Conservation (phyloP, 2,113 vertebrate species). For the Halichoeres trimaculatus region DNA sequence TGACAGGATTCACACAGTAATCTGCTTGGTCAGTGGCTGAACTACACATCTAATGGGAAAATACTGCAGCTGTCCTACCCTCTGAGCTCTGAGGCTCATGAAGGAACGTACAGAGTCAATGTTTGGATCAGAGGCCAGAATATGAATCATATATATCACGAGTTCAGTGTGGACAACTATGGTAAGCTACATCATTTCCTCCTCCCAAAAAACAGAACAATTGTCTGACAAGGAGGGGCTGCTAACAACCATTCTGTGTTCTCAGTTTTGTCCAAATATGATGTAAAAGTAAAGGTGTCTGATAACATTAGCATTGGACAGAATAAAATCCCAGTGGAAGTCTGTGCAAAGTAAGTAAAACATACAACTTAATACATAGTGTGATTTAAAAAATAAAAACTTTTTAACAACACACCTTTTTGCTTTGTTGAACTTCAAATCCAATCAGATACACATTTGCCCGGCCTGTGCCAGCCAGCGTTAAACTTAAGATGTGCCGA, state of each 20-base stretch:
- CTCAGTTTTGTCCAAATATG: slow-evolving; percentile 77
- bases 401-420: neutral
- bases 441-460: slow-evolving; percentile 74
- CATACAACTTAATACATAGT: neutral
- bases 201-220: neutral
- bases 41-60: slow-evolving; percentile 43
- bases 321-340: slow-evolving; percentile 38
- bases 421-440: neutral
- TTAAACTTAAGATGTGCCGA: slow-evolving; percentile 45
- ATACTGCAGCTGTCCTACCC: slow-evolving; percentile 74
- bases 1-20: slow-evolving; percentile 61
- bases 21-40: slow-evolving; percentile 78
- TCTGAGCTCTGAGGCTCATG: slow-evolving; percentile 72
- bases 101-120: slow-evolving; percentile 59
- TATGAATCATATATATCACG: slow-evolving; percentile 26
- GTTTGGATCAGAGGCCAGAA: slow-evolving; percentile 4
- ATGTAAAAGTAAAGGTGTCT: slow-evolving; percentile 34
- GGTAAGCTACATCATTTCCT: slow-evolving; percentile 51
- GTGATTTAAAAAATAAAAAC: neutral
- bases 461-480: slow-evolving; percentile 71
- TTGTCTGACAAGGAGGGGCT: neutral
- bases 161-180: slow-evolving; percentile 76
- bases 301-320: slow-evolving; percentile 49
- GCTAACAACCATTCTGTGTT: neutral
- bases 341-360: slow-evolving; percentile 72